Evolutionary conservation across 2,888 invertebrate species (phyloP).

Genomic region (Chironomus riparius): DNA sequence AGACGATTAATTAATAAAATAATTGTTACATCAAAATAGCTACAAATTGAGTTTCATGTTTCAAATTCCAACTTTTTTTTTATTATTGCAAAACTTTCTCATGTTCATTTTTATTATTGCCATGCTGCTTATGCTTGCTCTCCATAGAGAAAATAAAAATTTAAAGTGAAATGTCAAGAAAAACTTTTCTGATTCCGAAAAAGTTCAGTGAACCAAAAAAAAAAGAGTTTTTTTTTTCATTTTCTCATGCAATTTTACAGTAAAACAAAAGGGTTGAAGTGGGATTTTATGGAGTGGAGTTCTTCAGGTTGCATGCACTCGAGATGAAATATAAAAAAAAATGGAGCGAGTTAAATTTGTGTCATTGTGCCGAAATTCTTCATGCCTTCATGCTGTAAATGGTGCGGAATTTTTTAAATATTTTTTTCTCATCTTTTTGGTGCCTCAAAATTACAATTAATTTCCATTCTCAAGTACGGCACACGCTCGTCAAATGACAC

Average conservation of each 20-base stretch:
- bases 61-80: neutral
- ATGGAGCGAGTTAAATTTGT: neutral
- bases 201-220: neutral
- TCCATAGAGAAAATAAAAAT: too few species aligned
- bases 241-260: neutral
- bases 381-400: neutral
- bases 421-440: too few species aligned
- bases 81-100: neutral
- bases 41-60: neutral
- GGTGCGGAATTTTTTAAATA: neutral
- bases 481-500: neutral
- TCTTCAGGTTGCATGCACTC: neutral
- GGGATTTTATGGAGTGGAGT: neutral
- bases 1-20: neutral
- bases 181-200: neutral
- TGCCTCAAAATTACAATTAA: too few species aligned
- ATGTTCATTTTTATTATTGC: neutral
- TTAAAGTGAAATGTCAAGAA: too few species aligned
- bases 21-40: neutral
- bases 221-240: too few species aligned
- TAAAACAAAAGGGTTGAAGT: neutral
- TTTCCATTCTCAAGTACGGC: neutral
- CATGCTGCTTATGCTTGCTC: too few species aligned
- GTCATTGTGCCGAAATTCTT: neutral
- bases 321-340: neutral